Evolutionary conservation across 2,113 vertebrate species (phyloP).

Genomic region (Leiothrix lutea): DNA sequence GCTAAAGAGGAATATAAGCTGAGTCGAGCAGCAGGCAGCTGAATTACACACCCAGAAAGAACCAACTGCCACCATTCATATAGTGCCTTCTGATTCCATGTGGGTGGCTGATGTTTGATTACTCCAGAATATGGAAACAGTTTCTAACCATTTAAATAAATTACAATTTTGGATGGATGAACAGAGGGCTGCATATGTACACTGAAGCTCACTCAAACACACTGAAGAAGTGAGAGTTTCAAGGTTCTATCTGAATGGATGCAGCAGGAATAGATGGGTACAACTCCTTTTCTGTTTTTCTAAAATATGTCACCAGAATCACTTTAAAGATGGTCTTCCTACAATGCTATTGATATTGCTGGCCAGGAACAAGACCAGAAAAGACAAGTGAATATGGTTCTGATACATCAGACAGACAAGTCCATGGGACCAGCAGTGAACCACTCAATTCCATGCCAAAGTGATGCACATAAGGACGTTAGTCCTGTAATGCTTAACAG

Average conservation of each 20-base stretch:
- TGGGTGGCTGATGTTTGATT: background rate
- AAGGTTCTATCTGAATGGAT: background rate
- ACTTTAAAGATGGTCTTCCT: background rate
- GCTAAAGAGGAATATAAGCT: background rate
- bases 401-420: background rate
- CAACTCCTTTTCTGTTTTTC: background rate
- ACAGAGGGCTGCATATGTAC: background rate
- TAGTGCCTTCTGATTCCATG: background rate
- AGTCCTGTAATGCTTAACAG: background rate
- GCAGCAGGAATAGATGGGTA: background rate
- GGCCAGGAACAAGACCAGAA: background rate
- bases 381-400: background rate
- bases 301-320: background rate
- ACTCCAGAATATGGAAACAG: slow-evolving; percentile 13
- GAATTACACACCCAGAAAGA: background rate
- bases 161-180: background rate
- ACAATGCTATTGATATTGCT: background rate
- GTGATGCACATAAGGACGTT: background rate
- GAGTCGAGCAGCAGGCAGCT: background rate
- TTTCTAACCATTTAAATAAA: slow-evolving; percentile 39
- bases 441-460: background rate
- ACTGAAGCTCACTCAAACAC: background rate
- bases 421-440: background rate
- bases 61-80: background rate
- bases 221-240: background rate